Base-by-base conservation (phyloP, 2,797 vertebrate genomes). In the Enteromius afrohamiltoni region DNA sequence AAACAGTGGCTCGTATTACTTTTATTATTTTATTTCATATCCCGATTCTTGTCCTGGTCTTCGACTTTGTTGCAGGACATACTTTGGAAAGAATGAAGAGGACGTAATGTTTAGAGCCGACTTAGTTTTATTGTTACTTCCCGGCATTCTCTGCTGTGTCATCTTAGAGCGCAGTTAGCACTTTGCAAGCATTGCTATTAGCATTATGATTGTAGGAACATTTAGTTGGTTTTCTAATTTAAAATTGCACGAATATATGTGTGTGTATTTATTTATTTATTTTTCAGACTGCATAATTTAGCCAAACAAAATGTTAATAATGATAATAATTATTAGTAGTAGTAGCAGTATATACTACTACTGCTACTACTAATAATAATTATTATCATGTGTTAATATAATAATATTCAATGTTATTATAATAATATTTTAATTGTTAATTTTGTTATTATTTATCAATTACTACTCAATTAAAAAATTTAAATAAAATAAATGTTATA, bases 1-100 rank as follows among this genome's bases (percentile, higher is more conserved):
- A 79, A 82, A 84, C 88, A 91, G 89, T 87, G 86, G 85, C 86
- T 85, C 82, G 69, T 89, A 83, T 49, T 23, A 26, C 55, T 89
- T 88, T 86, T 47, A 40, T 42, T 86, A 86, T 89, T 86, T 79
- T 87, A 89, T 85, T 84, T 88, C 62, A 70, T 85, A 78, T 69
- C 73, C 89, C 77, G 80, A 70, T 17, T 89, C 83, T 88, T 70
- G 88, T 73, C 78, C 80, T 83, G 82, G 85, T 82, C 86, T 88
- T 68, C 37, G 68, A 86, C 53, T 69, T 62, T n/a, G n/a, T 62
- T 55, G 16, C 10, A 6, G 67, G 40, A 79, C 65, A 78, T 70
- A 80, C 64, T 76, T 90, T 85, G 77, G 87, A 89, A 91, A 88
- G 84, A 79, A 79, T 86, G 80, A 83, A 85, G 40, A 9, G 7